phyloP scores from a whole-genome alignment of 2,888 invertebrate species.

The Myopa testacea region DNA sequence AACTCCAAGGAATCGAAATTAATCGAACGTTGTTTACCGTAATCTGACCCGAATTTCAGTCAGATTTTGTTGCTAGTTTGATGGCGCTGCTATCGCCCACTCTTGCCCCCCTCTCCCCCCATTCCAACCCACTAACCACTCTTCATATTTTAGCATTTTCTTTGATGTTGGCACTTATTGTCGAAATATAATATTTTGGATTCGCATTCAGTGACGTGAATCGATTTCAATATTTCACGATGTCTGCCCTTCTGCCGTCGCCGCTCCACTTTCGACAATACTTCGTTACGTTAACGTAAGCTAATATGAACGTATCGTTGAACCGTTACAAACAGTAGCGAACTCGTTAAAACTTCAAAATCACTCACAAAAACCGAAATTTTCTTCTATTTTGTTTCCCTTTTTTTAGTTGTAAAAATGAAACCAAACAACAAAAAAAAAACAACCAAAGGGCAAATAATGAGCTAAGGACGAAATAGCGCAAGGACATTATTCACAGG shows the following conservation, averaged over 20 bases:
- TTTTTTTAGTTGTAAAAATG: not conserved
- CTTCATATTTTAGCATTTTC: not conserved
- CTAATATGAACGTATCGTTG: constrained; percentile 1
- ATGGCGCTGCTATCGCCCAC: not conserved
- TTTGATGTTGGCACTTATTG: not conserved
- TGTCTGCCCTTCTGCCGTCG: constrained; percentile 16
- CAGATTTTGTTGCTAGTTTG: not conserved
- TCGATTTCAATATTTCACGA: constrained; percentile 31
- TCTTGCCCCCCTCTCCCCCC: not conserved
- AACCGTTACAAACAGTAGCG: constrained; percentile 10
- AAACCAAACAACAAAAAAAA: not conserved
- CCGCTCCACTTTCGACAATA: not conserved
- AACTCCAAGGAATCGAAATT: not conserved
- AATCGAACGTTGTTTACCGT: constrained; percentile 1
- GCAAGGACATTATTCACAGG: constrained; percentile 9
- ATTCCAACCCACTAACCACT: not conserved
- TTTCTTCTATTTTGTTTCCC: not conserved
- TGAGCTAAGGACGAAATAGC: not conserved
- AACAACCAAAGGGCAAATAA: not conserved
- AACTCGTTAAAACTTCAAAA: constrained; percentile 40
- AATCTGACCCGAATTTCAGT: not conserved
- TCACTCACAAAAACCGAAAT: constrained; percentile 20
- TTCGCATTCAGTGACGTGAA: constrained; percentile 18
- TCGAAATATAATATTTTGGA: constrained; percentile 13
- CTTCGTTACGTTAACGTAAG: not conserved